Evolutionary conservation across 2,797 vertebrate species (phyloP).

Genomic region (Sphenodon punctatus): DNA sequence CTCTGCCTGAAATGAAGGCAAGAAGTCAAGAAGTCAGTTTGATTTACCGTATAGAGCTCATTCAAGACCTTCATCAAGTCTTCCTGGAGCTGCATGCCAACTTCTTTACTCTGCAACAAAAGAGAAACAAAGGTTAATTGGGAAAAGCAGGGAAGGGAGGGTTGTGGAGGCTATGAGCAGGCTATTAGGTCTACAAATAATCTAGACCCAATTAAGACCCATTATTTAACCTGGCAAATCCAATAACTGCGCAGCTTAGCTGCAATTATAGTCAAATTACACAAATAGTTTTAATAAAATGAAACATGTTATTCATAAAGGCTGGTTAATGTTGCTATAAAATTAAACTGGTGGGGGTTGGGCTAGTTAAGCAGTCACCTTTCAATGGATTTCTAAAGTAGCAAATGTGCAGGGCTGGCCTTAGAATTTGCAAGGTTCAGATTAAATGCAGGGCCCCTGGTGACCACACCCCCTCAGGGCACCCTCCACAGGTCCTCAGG

Average conservation of each 20-base stretch:
- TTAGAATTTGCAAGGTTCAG: too few species aligned
- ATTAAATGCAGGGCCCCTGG: too few species aligned
- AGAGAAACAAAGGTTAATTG: slow-evolving; percentile 67
- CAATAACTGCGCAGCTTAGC: slow-evolving; percentile 45
- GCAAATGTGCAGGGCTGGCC: too few species aligned
- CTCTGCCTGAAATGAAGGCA: slow-evolving; percentile 36
- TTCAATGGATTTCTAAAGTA: slow-evolving; percentile 16
- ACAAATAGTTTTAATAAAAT: slow-evolving; percentile 38
- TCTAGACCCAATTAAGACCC: slow-evolving; percentile 22
- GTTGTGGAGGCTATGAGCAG: not conserved
- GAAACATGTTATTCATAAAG: slow-evolving; percentile 7
- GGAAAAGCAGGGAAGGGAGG: slow-evolving; percentile 34
- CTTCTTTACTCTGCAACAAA: slow-evolving; percentile 92
- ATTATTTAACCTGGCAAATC: slow-evolving; percentile 54
- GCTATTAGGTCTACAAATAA: slow-evolving; percentile 21
- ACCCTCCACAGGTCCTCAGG: too few species aligned
- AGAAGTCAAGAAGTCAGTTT: slow-evolving; percentile 19
- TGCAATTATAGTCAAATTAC: slow-evolving; percentile 32
- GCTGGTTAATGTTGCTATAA: not conserved
- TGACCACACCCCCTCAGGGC: too few species aligned
- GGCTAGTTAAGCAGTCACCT: not conserved
- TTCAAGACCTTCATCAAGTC: slow-evolving; percentile 98
- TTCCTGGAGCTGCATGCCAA: slow-evolving; percentile 95
- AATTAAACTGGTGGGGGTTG: not conserved
- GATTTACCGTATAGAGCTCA: slow-evolving; percentile 95